A percentile compares a stretch with the other conserved stretches of the same genome.
Conservation (phyloP, 2,797 vertebrate genomes). For the Leuciscus waleckii region DNA sequence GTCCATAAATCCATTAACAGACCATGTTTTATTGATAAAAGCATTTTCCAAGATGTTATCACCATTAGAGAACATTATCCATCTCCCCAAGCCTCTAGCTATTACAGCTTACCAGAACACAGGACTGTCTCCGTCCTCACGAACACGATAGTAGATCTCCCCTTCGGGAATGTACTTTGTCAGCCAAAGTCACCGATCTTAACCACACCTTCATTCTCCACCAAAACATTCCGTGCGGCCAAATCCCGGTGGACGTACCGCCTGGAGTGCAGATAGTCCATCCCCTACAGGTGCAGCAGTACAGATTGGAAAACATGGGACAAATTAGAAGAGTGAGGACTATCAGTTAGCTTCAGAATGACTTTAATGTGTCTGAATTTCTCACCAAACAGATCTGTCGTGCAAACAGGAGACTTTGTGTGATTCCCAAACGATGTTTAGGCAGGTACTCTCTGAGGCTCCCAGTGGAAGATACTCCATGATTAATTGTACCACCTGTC, state of each 20-base stretch:
- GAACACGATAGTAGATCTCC: conserved; percentile 87
- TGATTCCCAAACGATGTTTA: conserved; percentile 76
- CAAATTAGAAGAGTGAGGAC: neutral
- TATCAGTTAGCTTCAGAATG: neutral
- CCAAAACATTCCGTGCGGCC: conserved; percentile 90
- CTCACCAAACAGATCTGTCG: conserved; percentile 93
- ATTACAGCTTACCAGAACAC: conserved; percentile 86
- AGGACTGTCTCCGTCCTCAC: conserved; percentile 90
- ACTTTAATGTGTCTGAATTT: neutral
- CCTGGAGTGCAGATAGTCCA: conserved; percentile 90
- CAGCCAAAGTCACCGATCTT: conserved; percentile 96
- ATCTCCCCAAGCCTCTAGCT: neutral
- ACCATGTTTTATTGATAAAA: conserved; percentile 4
- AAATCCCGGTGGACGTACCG: conserved; percentile 92
- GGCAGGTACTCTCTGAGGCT: conserved; percentile 87
- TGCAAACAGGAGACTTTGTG: conserved; percentile 87
- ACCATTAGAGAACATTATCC: conserved; percentile 14
- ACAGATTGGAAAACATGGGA: neutral
- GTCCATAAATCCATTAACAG: conserved; percentile 16
- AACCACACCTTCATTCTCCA: conserved; percentile 87
- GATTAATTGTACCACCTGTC: conserved; percentile 90
- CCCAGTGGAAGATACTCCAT: conserved; percentile 95
- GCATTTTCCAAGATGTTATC: conserved; percentile 1
- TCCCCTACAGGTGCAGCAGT: conserved; percentile 80
- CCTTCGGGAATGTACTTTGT: conserved; percentile 91